These are phyloP conservation scores for Burhinus oedicnemus DNA, from an alignment of 2,113 vertebrate genomes.

Conservation along the genomic window DNA sequence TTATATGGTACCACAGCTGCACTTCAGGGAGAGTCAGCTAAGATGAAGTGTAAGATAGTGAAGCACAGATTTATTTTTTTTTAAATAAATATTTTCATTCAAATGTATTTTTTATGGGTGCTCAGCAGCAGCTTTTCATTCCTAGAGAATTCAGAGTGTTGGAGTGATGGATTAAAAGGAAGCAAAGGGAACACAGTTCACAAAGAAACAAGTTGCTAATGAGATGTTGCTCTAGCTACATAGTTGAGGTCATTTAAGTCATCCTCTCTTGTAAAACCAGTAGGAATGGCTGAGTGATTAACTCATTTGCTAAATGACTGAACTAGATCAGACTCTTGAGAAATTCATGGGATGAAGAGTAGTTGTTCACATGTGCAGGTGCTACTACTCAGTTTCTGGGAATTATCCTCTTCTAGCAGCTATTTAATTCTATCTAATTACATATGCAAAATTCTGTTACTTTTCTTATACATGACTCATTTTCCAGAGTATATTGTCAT, in stretches of 20 bases:
- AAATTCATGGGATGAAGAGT: conserved; percentile 47
- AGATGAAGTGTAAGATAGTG: not conserved
- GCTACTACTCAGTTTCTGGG: conserved; percentile 55
- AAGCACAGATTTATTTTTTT: not conserved
- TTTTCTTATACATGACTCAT: not conserved
- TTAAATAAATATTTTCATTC: not conserved
- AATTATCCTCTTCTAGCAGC: conserved; percentile 59
- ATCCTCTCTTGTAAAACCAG: conserved; percentile 37
- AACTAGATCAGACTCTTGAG: conserved; percentile 66
- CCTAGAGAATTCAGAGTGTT: not conserved
- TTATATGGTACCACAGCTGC: not conserved
- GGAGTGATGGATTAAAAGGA: not conserved
- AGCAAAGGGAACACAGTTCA: not conserved
- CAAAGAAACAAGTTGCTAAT: not conserved
- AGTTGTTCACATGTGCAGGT: conserved; percentile 67
- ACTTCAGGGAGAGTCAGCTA: not conserved
- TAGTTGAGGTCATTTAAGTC: conserved; percentile 33
- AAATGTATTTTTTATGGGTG: not conserved
- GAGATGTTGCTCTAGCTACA: conserved; percentile 14
- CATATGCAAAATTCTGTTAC: conserved; percentile 7
- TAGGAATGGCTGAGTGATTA: conserved; percentile 73
- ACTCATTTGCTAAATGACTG: conserved; percentile 67
- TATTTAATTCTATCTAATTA: conserved; percentile 61
- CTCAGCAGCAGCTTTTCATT: not conserved
- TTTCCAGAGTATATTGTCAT: not conserved